Base-by-base conservation (phyloP, 1,140 invertebrate genomes). In the Gyrodactylus salaris region DNA sequence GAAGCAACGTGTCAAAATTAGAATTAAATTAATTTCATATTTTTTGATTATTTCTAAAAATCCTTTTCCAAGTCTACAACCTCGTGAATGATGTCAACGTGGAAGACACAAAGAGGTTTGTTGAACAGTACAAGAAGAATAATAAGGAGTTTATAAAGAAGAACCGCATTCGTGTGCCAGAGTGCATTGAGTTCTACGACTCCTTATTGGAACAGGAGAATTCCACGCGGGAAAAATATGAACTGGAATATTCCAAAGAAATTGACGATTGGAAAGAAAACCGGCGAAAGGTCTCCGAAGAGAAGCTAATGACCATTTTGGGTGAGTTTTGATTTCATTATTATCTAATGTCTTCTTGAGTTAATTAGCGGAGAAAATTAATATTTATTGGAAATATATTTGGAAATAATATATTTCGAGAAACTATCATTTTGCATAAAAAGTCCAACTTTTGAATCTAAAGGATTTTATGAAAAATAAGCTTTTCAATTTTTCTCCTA, bases 51-150 rank as follows among this genome's bases (percentile, higher is more conserved):
- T 54, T 54, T 16, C 34, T 54, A 7, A 54, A 54, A 54, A 54
- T 54, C n/a, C n/a, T 54, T n/a, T n/a, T 77, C 77, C 34, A 76
- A 81, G 87, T 97, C 76, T 94, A 85, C 78, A 97, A 96, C 83
- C 81, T 97, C 76, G 85, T 85, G 0, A 89, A 95, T 81, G 87
- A 91, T 78, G 87, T 92, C 74, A 89, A 97, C 80, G 83, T 93
- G 21, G 84, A 89, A 34, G 86, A 86, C 75, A 95, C 89, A 0
- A 91, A 91, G 78, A 88, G 87, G 78, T 86, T 84, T 78, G 92
- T 98, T 76, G 90, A 96, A 77, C 86, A 88, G 75, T 96, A 95
- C 80, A 92, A 91, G 79, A 88, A 86, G 75, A 89, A 93, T 76
- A 93, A 97, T 79, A 87, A 86, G 75, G 91, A 94, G 68, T 79